phyloP scores from a whole-genome alignment of 2,888 invertebrate species.

The Anthoptus insignis region DNA sequence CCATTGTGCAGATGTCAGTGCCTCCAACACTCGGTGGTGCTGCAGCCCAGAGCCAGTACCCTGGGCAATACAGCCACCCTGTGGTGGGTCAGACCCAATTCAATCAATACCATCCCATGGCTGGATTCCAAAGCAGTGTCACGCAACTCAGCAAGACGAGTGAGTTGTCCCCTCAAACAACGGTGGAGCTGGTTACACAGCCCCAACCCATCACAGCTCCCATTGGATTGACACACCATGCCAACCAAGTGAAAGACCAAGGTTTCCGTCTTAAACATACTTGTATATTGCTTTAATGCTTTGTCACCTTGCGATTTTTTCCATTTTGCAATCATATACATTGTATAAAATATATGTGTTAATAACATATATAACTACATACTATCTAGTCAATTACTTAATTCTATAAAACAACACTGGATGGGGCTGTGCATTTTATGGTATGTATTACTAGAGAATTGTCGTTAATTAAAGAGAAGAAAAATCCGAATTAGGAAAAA shows the following conservation, averaged over 20 bases:
- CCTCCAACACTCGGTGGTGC: slow-evolving; percentile 90
- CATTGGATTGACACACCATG: slow-evolving; percentile 78
- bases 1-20: slow-evolving; percentile 97
- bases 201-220: slow-evolving; percentile 70
- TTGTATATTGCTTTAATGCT: slow-evolving; percentile 66
- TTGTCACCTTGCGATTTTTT: slow-evolving; percentile 82
- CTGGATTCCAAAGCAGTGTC: slow-evolving; percentile 81
- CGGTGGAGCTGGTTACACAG: slow-evolving; percentile 75
- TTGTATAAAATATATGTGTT: slow-evolving; percentile 38
- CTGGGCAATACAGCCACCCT: slow-evolving; percentile 90
- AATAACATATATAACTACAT: not conserved
- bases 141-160: slow-evolving; percentile 82
- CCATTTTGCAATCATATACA: slow-evolving; percentile 55
- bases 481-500: too few species aligned
- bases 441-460: too few species aligned
- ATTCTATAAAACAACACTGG: too few species aligned
- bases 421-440: too few species aligned
- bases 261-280: slow-evolving; percentile 72
- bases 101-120: slow-evolving; percentile 83
- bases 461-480: too few species aligned
- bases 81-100: slow-evolving; percentile 88
- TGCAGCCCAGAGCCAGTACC: slow-evolving; percentile 88
- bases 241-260: slow-evolving; percentile 87
- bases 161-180: slow-evolving; percentile 84
- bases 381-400: too few species aligned